Evolutionary conservation across 2,113 vertebrate genomes (phyloP).

Genomic region (Malurus elegans): DNA sequence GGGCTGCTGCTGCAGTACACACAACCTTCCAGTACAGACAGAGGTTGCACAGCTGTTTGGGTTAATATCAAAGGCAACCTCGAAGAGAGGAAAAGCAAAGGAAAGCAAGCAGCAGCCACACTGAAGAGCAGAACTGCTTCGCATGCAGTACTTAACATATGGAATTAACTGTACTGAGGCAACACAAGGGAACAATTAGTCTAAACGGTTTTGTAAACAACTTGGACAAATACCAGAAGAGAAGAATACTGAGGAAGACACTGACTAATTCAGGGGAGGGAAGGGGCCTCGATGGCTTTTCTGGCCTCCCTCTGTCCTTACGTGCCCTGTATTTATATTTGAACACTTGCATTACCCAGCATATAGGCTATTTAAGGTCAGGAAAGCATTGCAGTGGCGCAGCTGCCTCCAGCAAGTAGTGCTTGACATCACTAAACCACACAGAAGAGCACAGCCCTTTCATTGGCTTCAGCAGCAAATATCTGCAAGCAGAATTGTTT

Average conservation of each 20-base stretch:
- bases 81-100: conserved; percentile 53
- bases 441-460: conserved; percentile 37
- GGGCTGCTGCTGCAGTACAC: not conserved
- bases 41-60: conserved; percentile 52
- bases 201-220: conserved; percentile 68
- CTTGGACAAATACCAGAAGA: conserved; percentile 72
- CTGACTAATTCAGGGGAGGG: conserved; percentile 61
- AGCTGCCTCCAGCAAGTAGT: conserved; percentile 59
- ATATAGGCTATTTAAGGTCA: conserved; percentile 63
- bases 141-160: conserved; percentile 70
- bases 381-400: conserved; percentile 10
- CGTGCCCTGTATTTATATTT: conserved; percentile 67
- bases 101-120: conserved; percentile 49
- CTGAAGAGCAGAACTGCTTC: conserved; percentile 60
- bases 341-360: conserved; percentile 50
- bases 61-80: conserved; percentile 39
- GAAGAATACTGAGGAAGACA: conserved; percentile 70
- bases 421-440: conserved; percentile 60
- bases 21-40: not conserved
- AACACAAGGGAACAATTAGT: conserved; percentile 76
- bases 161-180: conserved; percentile 71
- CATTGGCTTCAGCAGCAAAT: conserved; percentile 58
- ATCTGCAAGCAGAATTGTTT: conserved; percentile 49
- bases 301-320: conserved; percentile 71
- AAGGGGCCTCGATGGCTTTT: conserved; percentile 61